Evolutionary conservation across 1,140 invertebrate species (phyloP).

Genomic region (Nasonia giraulti): DNA sequence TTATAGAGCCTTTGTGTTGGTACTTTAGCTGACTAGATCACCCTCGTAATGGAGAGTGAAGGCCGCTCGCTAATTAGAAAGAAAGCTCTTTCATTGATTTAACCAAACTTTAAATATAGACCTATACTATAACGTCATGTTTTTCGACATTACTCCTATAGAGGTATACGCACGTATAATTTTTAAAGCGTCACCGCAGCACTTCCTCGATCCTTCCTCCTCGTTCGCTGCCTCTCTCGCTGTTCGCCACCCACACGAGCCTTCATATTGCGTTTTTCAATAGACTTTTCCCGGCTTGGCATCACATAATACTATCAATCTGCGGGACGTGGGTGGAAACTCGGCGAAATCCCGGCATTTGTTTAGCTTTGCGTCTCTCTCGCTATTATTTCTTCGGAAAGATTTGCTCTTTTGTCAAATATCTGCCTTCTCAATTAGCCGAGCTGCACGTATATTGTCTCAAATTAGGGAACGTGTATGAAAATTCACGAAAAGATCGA

Average conservation of each 20-base stretch:
- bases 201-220: slow-evolving; percentile 26
- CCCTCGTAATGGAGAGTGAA: no score
- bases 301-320: slow-evolving; percentile 50
- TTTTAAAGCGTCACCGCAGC: neutral
- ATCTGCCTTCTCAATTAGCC: neutral
- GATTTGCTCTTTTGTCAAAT: neutral
- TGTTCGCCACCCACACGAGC: slow-evolving; percentile 31
- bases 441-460: neutral
- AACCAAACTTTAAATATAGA: no score
- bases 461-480: no score
- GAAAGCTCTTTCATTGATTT: no score
- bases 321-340: slow-evolving; percentile 46
- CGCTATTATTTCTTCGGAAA: neutral
- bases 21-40: no score
- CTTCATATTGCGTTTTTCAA: slow-evolving; percentile 42
- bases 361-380: neutral
- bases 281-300: slow-evolving; percentile 36
- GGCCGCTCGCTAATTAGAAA: no score
- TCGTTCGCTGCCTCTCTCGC: neutral
- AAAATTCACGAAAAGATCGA: neutral
- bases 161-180: neutral
- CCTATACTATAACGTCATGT: no score
- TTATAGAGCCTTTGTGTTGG: neutral
- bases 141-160: neutral
- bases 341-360: neutral